These are phyloP conservation scores for Pseudococcus jackbeardsleyi DNA, from an alignment of 2,888 invertebrate genomes.

Conservation along the genomic window DNA sequence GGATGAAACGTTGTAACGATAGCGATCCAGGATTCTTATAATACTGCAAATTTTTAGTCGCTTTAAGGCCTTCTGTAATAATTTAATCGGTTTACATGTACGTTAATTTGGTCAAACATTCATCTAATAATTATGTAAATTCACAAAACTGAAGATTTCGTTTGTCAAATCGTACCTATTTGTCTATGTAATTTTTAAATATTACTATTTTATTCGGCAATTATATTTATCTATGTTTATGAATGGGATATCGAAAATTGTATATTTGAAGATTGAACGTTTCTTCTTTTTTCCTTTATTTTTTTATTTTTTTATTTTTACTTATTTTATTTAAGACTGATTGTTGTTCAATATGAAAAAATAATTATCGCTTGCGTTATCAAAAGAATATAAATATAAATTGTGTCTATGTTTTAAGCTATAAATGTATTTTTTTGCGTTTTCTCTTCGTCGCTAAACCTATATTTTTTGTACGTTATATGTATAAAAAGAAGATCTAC, in stretches of 20 bases:
- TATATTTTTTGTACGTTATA: not conserved
- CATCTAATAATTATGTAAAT: not conserved
- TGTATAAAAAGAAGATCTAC: constrained; percentile 11
- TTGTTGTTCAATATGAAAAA: constrained; percentile 47
- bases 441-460: constrained; percentile 15
- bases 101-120: constrained; percentile 18
- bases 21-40: not conserved
- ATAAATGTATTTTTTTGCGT: constrained; percentile 2
- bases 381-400: constrained; percentile 28
- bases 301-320: constrained; percentile 12
- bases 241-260: constrained; percentile 55
- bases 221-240: constrained; percentile 20
- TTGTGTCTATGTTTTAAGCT: constrained; percentile 18
- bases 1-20: constrained; percentile 60
- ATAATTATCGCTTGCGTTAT: constrained; percentile 55
- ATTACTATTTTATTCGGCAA: constrained; percentile 45
- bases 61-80: constrained; percentile 44
- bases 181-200: constrained; percentile 44
- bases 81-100: not conserved
- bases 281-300: no score
- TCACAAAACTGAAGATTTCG: constrained; percentile 18
- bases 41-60: constrained; percentile 54
- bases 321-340: constrained; percentile 57
- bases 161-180: constrained; percentile 59
- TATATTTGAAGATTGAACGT: constrained; percentile 24